These are phyloP conservation scores for Lordiphosa clarofinis DNA, from an alignment of 1,140 invertebrate species.

Conservation along the genomic window DNA sequence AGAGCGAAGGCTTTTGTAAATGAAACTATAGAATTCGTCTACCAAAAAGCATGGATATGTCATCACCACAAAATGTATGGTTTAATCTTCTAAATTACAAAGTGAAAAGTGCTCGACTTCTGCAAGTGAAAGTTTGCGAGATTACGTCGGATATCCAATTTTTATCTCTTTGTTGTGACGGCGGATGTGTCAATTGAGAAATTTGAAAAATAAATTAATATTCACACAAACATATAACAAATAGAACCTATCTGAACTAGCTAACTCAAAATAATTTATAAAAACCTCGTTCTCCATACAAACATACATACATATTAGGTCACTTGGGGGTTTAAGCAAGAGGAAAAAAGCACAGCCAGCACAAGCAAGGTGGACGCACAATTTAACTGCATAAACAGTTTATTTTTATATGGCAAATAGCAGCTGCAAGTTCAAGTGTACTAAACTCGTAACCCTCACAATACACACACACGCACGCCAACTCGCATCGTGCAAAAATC, in stretches of 20 bases:
- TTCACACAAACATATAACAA: neutral
- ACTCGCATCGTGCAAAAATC: conserved; percentile 13
- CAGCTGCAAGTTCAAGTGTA: conserved; percentile 70
- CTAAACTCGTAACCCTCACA: conserved; percentile 53
- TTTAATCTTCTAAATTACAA: conserved; percentile 12
- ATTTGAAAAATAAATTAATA: conserved; percentile 12
- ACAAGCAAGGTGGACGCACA: no score
- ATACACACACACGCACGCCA: conserved; percentile 19
- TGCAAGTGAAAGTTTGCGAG: conserved; percentile 35
- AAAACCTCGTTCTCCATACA: no score
- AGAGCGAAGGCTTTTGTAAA: conserved; percentile 28
- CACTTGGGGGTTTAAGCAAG: no score
- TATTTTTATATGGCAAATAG: conserved; percentile 52
- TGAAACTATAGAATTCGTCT: conserved; percentile 13
- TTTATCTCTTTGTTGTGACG: conserved; percentile 20
- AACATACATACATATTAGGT: no score
- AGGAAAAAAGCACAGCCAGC: no score
- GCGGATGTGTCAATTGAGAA: conserved; percentile 56
- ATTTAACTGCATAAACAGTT: conserved; percentile 69
- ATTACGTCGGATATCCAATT: conserved; percentile 26
- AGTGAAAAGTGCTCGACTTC: conserved; percentile 3
- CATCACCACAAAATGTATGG: no score
- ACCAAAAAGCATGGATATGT: conserved; percentile 3
- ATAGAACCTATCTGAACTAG: no score
- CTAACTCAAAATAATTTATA: no score